A percentile compares a stretch with the other conserved stretches of the same genome.
phyloP scores from a whole-genome alignment of 2,888 invertebrate species.

The Caenorhabditis uteleia region DNA sequence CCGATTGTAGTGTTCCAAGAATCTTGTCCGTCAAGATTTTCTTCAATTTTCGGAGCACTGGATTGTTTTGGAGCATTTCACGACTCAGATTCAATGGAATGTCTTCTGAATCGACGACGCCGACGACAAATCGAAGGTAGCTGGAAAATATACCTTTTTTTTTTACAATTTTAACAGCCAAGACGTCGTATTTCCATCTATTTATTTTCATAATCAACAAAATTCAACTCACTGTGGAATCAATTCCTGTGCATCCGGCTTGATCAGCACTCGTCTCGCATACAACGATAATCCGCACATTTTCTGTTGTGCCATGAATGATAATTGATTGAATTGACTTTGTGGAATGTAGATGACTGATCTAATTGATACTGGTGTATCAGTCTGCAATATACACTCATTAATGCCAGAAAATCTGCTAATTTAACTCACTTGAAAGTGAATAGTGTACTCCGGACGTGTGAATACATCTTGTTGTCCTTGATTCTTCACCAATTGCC shows the following conservation, averaged over 20 bases:
- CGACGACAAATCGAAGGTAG: constrained; percentile 93
- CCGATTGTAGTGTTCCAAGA: constrained; percentile 71
- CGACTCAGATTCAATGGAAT: constrained; percentile 95
- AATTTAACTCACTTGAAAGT: constrained; percentile 77
- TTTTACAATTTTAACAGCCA: not conserved
- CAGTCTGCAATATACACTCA: constrained; percentile 74
- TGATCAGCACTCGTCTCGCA: constrained; percentile 82
- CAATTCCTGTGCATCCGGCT: constrained; percentile 72
- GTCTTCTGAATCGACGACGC: constrained; percentile 96
- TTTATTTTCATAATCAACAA: not conserved
- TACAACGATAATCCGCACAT: constrained; percentile 88
- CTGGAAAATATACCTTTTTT: constrained; percentile 77
- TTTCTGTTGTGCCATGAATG: constrained; percentile 82
- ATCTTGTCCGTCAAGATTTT: constrained; percentile 82
- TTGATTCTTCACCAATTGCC: constrained; percentile 72
- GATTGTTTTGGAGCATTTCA: constrained; percentile 91
- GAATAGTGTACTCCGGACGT: constrained; percentile 84
- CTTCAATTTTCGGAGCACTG: constrained; percentile 85
- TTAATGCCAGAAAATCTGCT: not conserved
- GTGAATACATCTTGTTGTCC: constrained; percentile 76
- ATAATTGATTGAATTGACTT: constrained; percentile 87
- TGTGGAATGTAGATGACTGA: constrained; percentile 92
- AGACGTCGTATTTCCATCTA: not conserved
- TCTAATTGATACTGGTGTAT: constrained; percentile 88
- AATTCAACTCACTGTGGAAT: constrained; percentile 47